Percentiles rank a stretch among this genome's conserved stretches.
Evolutionary conservation across 2,888 invertebrate genomes (phyloP).

Genomic region (Pheosia gnoma): DNA sequence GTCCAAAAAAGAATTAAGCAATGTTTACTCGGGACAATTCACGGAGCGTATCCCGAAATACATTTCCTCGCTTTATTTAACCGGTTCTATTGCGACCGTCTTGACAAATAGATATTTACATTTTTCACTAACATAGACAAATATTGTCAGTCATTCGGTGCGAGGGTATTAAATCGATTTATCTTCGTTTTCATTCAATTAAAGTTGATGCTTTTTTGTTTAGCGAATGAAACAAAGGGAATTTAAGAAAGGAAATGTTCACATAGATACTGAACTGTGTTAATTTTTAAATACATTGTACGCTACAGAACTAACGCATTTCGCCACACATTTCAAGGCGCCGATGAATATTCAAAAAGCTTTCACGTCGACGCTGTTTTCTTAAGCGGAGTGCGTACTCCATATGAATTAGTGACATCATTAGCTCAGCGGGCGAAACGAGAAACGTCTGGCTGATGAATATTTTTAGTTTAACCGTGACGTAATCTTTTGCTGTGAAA

Average conservation of each 20-base stretch:
- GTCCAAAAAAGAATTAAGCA: constrained; percentile 15
- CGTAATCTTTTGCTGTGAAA: constrained; percentile 22
- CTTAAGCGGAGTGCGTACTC: constrained; percentile 52
- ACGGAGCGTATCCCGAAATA: constrained; percentile 20
- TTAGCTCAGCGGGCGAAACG: constrained; percentile 34
- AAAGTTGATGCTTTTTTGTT: constrained; percentile 12
- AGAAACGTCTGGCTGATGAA: constrained; percentile 41
- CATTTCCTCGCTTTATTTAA: constrained; percentile 26
- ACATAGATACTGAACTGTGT: no score
- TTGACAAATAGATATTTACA: constrained; percentile 35
- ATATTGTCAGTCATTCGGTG: constrained; percentile 19
- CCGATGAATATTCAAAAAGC: constrained; percentile 61
- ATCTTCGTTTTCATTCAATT: constrained; percentile 27
- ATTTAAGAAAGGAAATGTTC: no score
- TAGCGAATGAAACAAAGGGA: no score
- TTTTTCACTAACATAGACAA: constrained; percentile 35
- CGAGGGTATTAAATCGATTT: constrained; percentile 26
- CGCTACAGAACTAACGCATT: constrained; percentile 16
- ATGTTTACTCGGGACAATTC: constrained; percentile 11
- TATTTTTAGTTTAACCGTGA: constrained; percentile 41
- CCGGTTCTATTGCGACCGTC: constrained; percentile 8
- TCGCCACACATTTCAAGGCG: constrained; percentile 41
- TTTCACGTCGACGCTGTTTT: constrained; percentile 49
- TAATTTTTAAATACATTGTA: not conserved
- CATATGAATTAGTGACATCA: constrained; percentile 58